These are phyloP conservation scores for Neomorphus geoffroyi DNA, from an alignment of 2,797 vertebrate genomes.

Conservation along the genomic window DNA sequence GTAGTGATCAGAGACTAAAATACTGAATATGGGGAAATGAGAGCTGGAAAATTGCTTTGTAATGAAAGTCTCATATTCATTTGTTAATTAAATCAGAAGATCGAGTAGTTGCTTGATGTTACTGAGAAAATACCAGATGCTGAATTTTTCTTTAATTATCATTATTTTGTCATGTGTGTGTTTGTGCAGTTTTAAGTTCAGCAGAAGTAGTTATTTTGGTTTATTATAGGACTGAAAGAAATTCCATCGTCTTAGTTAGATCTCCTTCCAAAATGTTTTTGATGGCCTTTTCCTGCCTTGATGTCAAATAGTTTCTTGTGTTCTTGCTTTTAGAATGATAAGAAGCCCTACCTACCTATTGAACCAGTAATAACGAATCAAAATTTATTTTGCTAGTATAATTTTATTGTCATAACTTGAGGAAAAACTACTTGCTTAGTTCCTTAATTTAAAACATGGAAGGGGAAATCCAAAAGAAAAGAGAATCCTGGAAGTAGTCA, in stretches of 20 bases:
- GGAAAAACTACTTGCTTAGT: neutral
- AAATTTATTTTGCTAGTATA: neutral
- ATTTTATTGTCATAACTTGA: neutral
- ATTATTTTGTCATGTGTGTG: neutral
- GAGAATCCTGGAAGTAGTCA: neutral
- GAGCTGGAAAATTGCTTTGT: neutral
- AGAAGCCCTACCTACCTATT: neutral
- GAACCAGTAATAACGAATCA: neutral
- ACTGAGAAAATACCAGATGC: neutral
- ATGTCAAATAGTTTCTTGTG: neutral
- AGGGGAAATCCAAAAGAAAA: neutral
- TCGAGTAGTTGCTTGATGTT: neutral
- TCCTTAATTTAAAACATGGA: neutral
- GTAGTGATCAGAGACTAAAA: neutral
- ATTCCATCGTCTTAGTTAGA: neutral
- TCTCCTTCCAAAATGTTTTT: neutral
- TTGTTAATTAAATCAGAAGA: neutral
- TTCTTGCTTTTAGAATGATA: neutral
- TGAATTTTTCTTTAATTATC: neutral
- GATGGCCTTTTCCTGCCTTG: neutral
- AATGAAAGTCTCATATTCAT: neutral
- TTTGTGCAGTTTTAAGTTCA: neutral
- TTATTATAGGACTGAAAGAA: neutral
- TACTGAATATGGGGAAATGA: neutral
- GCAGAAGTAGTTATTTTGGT: neutral